These are phyloP conservation scores for Rhodophaea formosa DNA, from an alignment of 2,888 invertebrate species.

Conservation along the genomic window DNA sequence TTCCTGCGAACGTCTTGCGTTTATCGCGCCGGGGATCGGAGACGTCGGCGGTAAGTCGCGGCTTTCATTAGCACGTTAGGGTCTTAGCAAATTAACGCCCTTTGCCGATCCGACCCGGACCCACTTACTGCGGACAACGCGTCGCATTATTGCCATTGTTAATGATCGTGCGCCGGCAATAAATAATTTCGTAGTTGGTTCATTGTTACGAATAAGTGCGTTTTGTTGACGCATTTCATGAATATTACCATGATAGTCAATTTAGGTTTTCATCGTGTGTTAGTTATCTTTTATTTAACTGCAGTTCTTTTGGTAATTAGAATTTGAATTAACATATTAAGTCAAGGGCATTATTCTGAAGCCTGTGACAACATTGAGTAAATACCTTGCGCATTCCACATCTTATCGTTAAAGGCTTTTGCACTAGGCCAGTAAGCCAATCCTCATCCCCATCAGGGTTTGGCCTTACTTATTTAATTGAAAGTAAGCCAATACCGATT, in stretches of 20 bases:
- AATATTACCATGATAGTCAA: neutral
- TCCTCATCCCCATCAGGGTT: too few relatives aligned
- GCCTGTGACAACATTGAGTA: too few relatives aligned
- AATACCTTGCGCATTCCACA: too few relatives aligned
- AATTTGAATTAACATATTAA: too few relatives aligned
- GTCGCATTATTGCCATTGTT: conserved; percentile 56
- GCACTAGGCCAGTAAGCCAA: too few relatives aligned
- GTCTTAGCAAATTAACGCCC: conserved; percentile 78
- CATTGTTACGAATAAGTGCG: conserved; percentile 8
- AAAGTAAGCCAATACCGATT: too few relatives aligned
- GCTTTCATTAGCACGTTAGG: conserved; percentile 71
- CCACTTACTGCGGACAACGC: conserved; percentile 42
- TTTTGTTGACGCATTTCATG: conserved; percentile 11
- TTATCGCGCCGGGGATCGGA: conserved; percentile 65
- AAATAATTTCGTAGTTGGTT: conserved; percentile 19
- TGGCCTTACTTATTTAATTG: too few relatives aligned
- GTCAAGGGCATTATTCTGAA: too few relatives aligned
- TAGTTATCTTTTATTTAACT: neutral
- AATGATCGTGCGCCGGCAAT: conserved; percentile 51
- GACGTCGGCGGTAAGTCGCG: conserved; percentile 67
- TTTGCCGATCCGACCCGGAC: conserved; percentile 53
- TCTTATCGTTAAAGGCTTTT: too few relatives aligned
- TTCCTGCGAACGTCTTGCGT: conserved; percentile 72
- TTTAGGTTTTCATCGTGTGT: neutral
- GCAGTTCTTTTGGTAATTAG: neutral